phyloP scores from a whole-genome alignment of 2,888 invertebrate species.

The Mechanitis mazaeus region DNA sequence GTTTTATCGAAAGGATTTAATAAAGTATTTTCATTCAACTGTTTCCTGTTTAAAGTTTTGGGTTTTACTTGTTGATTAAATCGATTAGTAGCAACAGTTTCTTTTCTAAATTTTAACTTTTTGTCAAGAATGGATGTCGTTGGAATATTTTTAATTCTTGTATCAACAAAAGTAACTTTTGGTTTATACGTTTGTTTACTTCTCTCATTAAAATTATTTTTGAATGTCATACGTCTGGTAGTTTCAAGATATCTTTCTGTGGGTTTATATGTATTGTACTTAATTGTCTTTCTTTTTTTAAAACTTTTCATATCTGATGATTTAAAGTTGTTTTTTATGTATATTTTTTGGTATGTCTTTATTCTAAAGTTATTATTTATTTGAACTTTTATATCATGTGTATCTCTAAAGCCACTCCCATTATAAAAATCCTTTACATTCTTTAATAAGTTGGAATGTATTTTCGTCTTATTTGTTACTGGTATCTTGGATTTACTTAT shows the following conservation, averaged over 20 bases:
- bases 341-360: slow-evolving; percentile 2
- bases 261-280: slow-evolving; percentile 32
- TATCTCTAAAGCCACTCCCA: neutral
- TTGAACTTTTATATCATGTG: neutral
- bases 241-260: slow-evolving; percentile 19
- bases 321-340: neutral
- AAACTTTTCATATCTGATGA: neutral
- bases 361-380: slow-evolving; percentile 1
- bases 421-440: neutral
- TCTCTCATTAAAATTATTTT: neutral
- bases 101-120: neutral
- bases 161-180: neutral
- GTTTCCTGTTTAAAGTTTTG: neutral
- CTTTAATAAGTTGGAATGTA: neutral
- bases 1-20: slow-evolving; percentile 40
- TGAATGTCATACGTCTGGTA: neutral
- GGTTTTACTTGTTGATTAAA: neutral
- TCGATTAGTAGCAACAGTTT: neutral
- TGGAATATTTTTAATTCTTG: neutral
- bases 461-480: neutral
- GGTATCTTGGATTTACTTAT: neutral
- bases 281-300: slow-evolving; percentile 24
- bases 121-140: neutral
- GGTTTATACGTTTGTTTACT: neutral
- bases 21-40: slow-evolving; percentile 17